Base-by-base conservation (phyloP, 2,888 invertebrate species). In the Hydriomena furcata region DNA sequence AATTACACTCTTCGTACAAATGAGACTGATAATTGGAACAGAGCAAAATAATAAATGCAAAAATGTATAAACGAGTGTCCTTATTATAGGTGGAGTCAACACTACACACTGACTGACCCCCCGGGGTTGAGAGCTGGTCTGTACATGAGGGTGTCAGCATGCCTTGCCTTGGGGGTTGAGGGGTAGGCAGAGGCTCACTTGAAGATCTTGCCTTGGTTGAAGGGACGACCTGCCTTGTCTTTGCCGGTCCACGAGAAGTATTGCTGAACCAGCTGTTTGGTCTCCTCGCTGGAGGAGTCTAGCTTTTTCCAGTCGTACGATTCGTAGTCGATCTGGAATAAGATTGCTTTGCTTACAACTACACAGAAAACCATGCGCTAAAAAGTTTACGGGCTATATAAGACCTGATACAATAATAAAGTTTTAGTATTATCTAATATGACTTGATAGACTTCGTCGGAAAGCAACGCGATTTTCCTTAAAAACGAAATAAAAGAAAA, bases 191-290 rank as follows among this genome's bases (percentile, higher is more conserved):
- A 6, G 11, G 7, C n/a, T 83, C 75, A 99, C 92, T 99, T 99
- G 93, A 99, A 99, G 88, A 99, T 96, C 92, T 99, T 99, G 87
- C 99, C 99, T 92, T 99, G 98, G 91, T 98, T 98, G 93, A 99
- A 98, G 79, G 94, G 93, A 79, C 98, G 96, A 52, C 98, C 99
- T 41, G 92, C 83, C 79, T 95, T 96, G 84, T 99, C 97, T 11
- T 91, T 82, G 56, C 98, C 98, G 66, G 92, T 91, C 98, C 98
- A 98, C 31, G 95, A 93, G 86, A 99, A 95, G 91, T 98, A 99
- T 72, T 98, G 95, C 59, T 94, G 90, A 7, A 99, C 97, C 47
- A 98, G 81, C 65, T 94, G 92, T 91, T 97, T 98, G 44, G 98
- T 97, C 73, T 95, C 94, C 47, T 93, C 93, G 44, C 92, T 92